Conservation (phyloP, 1,140 invertebrate species). For the Drosophila bifasciata region DNA sequence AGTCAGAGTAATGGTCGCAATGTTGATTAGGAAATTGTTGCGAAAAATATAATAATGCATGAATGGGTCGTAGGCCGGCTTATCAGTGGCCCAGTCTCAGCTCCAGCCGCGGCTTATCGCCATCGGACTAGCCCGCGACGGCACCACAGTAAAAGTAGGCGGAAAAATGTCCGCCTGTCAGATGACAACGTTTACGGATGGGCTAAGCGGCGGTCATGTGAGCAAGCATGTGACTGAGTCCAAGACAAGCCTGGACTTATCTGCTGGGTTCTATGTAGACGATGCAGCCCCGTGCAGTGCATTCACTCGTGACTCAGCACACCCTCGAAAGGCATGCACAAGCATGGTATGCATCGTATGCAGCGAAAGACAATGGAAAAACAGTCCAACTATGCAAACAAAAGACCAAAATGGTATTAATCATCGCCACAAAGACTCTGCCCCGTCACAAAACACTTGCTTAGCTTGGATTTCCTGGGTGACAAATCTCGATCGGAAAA, state of each 20-base stretch:
- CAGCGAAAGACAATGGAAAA: no score
- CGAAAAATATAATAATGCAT: slow-evolving; percentile 20
- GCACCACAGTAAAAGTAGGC: slow-evolving; percentile 18
- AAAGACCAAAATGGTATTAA: slow-evolving; percentile 41
- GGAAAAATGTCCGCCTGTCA: slow-evolving; percentile 3
- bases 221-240: slow-evolving; percentile 44
- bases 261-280: slow-evolving; percentile 17
- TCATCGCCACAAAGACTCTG: slow-evolving; percentile 16
- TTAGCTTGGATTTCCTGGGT: slow-evolving; percentile 28
- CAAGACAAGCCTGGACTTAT: slow-evolving; percentile 41
- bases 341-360: slow-evolving; percentile 16
- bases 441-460: slow-evolving; percentile 31
- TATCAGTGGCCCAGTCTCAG: slow-evolving; percentile 30
- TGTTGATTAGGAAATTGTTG: slow-evolving; percentile 35
- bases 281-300: slow-evolving; percentile 11
- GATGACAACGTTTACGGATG: slow-evolving; percentile 39
- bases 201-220: slow-evolving; percentile 46
- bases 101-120: slow-evolving; percentile 32
- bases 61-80: not conserved
- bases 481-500: not conserved
- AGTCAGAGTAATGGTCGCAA: slow-evolving; percentile 18
- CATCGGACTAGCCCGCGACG: slow-evolving; percentile 12
- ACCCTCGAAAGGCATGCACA: slow-evolving; percentile 8
- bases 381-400: slow-evolving; percentile 39
- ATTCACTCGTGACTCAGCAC: slow-evolving; percentile 32